phyloP scores from a whole-genome alignment of 2,113 vertebrate species.

The Charadrius vociferus region DNA sequence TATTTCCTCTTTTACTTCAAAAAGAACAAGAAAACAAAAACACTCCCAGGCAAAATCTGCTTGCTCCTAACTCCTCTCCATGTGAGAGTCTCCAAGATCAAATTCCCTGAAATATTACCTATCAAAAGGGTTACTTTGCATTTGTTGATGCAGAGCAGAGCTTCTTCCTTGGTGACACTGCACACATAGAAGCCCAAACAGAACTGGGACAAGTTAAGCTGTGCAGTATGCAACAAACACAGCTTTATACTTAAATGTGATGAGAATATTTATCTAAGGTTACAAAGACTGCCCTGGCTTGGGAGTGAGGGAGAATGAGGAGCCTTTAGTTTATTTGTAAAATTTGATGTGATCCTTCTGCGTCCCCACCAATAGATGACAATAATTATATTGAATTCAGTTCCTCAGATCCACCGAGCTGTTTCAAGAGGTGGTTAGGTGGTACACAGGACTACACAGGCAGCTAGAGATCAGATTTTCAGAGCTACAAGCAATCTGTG shows the following conservation, averaged over 20 bases:
- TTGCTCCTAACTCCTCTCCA: not conserved
- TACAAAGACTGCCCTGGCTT: not conserved
- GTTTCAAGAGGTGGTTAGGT: not conserved
- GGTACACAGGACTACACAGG: not conserved
- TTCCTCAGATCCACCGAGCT: not conserved
- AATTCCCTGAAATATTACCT: not conserved
- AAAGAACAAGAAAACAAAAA: slow-evolving; percentile 39
- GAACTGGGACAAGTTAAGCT: not conserved
- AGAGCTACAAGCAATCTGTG: not conserved
- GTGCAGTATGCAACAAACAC: not conserved
- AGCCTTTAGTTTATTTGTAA: not conserved
- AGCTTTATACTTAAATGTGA: not conserved
- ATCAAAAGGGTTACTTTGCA: not conserved
- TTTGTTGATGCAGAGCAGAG: not conserved
- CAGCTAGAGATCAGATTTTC: not conserved
- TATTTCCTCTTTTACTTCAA: slow-evolving; percentile 51
- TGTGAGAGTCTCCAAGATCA: not conserved
- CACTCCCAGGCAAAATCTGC: not conserved
- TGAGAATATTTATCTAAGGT: not conserved
- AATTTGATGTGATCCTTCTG: not conserved
- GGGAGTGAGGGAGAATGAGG: not conserved
- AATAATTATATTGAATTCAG: not conserved
- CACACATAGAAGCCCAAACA: not conserved
- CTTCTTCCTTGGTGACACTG: not conserved
- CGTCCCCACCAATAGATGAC: not conserved